Evolutionary conservation across 23 tunicate genomes (phyloP).

Genomic region (Styela clava): DNA sequence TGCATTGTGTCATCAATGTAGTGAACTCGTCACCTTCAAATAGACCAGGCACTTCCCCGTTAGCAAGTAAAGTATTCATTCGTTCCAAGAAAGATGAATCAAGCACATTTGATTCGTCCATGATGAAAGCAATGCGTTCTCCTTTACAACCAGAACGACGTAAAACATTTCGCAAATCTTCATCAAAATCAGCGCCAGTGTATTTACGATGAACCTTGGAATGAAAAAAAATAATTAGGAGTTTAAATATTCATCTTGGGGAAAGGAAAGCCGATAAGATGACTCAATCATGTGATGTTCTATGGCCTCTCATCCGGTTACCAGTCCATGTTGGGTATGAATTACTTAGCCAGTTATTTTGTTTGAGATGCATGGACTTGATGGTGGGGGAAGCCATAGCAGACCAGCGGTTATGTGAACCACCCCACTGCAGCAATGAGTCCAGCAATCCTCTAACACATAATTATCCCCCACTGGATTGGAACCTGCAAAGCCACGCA

Average conservation of each 20-base stretch:
- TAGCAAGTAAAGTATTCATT: slow-evolving; percentile 90
- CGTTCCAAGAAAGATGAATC: slow-evolving; percentile 95
- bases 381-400: no score
- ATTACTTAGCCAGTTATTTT: no score
- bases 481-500: no score
- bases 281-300: no score
- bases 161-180: slow-evolving; percentile 86
- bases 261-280: no score
- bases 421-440: no score
- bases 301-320: no score
- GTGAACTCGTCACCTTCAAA: slow-evolving; percentile 98
- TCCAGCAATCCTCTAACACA: no score
- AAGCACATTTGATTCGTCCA: slow-evolving; percentile 98
- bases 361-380: no score
- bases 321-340: no score
- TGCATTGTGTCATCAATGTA: slow-evolving; percentile 98
- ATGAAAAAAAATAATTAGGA: not conserved
- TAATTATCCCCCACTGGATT: no score
- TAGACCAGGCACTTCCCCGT: slow-evolving; percentile 97
- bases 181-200: slow-evolving; percentile 92
- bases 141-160: slow-evolving; percentile 98
- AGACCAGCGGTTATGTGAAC: no score
- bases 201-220: slow-evolving; percentile 97
- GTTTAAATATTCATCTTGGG: not conserved
- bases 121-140: slow-evolving; percentile 93